Conservation (phyloP, 2,888 invertebrate species). For the Pollenia griseotomentosa region DNA sequence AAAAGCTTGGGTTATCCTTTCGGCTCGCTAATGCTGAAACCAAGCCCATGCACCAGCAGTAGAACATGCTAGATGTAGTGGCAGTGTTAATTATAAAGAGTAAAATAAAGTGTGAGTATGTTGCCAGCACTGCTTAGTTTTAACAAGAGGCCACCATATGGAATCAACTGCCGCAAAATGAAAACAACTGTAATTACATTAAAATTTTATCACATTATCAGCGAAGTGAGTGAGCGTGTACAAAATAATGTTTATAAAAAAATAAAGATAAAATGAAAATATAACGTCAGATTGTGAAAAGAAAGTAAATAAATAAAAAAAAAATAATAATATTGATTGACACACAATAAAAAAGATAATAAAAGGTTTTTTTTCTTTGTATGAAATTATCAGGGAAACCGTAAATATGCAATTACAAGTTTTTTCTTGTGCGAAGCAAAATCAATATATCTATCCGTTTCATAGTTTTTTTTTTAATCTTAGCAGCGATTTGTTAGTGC, state of each 20-base stretch:
- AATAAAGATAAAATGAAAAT: neutral
- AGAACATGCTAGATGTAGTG: no score
- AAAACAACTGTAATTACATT: constrained; percentile 63
- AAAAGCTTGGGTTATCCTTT: no score
- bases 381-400: no score
- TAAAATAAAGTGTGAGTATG: neutral
- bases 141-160: constrained; percentile 38
- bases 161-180: constrained; percentile 43
- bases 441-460: no score
- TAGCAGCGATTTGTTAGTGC: no score
- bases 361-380: neutral
- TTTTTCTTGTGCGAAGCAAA: no score
- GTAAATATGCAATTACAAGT: no score
- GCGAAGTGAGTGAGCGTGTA: constrained; percentile 24
- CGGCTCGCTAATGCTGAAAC: no score
- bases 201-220: constrained; percentile 66
- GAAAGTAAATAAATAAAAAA: neutral
- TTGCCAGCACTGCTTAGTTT: neutral
- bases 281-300: neutral
- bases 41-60: no score
- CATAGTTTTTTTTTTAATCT: no score
- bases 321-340: neutral
- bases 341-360: neutral
- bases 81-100: no score
- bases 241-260: neutral